Evolutionary conservation across 2,888 invertebrate genomes (phyloP), one percentile per base, ranked within the genome.

Genomic region (Pogonocherus hispidulus): DNA sequence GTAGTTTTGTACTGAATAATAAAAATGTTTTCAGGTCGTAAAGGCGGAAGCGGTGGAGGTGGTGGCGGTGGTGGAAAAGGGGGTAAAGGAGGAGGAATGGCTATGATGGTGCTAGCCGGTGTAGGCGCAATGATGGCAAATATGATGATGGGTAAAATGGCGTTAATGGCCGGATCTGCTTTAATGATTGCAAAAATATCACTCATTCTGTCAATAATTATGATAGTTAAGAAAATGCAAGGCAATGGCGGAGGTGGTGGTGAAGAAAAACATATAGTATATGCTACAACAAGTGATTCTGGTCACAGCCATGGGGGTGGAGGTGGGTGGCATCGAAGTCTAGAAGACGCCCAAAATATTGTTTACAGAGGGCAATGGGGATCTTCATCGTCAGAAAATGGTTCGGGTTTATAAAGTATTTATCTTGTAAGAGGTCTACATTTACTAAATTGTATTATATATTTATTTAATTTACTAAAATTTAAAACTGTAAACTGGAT

Each of bases 131-230:
- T 91, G 86, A 85, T 91, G 84, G 89, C 89, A 1, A 91, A 91
- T 84, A 84, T 92, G 85, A 89, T 91, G 69, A 89, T 91, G 81
- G 90, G 91, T 22, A 91, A 92, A 85, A 88, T 92, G 67, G 90
- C 91, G 4, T 86, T 92, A 68, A 86, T 92, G 75, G 91, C 92
- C 0, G 91, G 91, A 47, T 89, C 91, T 6, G 92, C 92, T 2
- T 84, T 92, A 66, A 84, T 92, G 62, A 87, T 92, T 68, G 90
- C 91, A 5, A 92, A 92, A 82, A 87, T 91, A 55, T 91, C 91
- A 0, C 81, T 92, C 19, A 83, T 91, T 57, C 80, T 91, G 27
- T 89, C 91, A 3, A 84, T 89, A 44, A 86, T 91, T 75, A 88
- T 90, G 77, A 90, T 91, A 64, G 82, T 92, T 79, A 92, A 92